Conservation (phyloP, 2,113 vertebrate species). For the Bubo bubo region DNA sequence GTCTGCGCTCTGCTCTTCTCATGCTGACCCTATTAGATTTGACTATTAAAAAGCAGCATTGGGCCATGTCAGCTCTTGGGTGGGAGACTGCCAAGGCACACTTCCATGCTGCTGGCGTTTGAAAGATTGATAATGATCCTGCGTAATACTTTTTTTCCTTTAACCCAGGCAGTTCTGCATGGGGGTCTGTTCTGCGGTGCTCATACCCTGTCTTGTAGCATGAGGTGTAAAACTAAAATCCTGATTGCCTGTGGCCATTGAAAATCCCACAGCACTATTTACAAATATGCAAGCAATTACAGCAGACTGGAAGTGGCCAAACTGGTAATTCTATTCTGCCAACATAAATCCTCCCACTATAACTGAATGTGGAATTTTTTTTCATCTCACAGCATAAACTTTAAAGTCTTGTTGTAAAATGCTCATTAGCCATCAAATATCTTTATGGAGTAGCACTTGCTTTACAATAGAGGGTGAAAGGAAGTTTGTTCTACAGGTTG, state of each 20-base stretch:
- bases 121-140: neutral
- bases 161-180: neutral
- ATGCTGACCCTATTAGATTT: neutral
- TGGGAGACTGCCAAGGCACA: slow-evolving; percentile 17
- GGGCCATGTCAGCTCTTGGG: slow-evolving; percentile 37
- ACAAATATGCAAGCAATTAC: neutral
- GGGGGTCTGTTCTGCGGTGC: neutral
- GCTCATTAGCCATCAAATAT: slow-evolving; percentile 13
- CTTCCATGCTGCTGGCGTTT: neutral
- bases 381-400: slow-evolving; percentile 37
- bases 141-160: neutral
- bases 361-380: neutral
- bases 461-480: neutral
- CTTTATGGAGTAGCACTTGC: slow-evolving; percentile 4
- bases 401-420: slow-evolving; percentile 52
- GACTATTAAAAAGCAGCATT: slow-evolving; percentile 34
- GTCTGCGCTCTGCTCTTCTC: neutral
- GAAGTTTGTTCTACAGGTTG: neutral
- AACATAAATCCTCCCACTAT: slow-evolving; percentile 18
- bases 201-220: neutral
- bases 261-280: slow-evolving; percentile 10
- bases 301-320: neutral
- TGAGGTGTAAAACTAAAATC: neutral
- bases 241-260: neutral
- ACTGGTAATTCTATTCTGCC: neutral